Conservation (phyloP, 2,888 invertebrate species). For the Sylvicola cinctus region DNA sequence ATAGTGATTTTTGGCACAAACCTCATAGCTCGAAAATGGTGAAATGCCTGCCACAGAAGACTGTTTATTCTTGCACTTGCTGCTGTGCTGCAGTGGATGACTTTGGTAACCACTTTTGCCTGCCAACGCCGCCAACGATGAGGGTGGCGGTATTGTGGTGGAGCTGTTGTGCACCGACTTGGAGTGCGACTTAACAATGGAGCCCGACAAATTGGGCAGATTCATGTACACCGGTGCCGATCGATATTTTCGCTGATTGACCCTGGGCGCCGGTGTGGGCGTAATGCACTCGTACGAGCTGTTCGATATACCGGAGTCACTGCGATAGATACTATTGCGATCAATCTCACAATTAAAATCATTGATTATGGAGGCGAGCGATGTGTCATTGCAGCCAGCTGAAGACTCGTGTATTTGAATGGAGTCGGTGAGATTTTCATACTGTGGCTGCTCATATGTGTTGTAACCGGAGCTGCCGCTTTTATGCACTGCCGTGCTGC, state of each 20-base stretch:
- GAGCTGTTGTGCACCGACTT: constrained; percentile 3
- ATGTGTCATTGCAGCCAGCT: constrained; percentile 6
- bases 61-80: too few species aligned
- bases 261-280: constrained; percentile 36
- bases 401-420: constrained; percentile 37
- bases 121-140: neutral
- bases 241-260: constrained; percentile 18
- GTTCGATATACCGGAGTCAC: constrained; percentile 26
- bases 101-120: neutral
- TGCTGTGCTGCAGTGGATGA: neutral
- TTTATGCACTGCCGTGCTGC: constrained; percentile 1
- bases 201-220: constrained; percentile 5
- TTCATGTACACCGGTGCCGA: constrained; percentile 8
- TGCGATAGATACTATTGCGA: constrained; percentile 23
- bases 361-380: neutral
- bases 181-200: neutral
- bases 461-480: constrained; percentile 12
- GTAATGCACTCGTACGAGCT: constrained; percentile 31
- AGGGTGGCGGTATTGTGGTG: constrained; percentile 2
- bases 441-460: constrained; percentile 26
- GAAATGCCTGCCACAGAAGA: constrained; percentile 8
- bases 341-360: constrained; percentile 15
- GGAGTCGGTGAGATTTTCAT: constrained; percentile 44
- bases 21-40: too few species aligned
- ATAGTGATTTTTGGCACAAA: too few species aligned